Evolutionary conservation across 1,140 invertebrate species (phyloP), one percentile per base, ranked within the genome.

Genomic region (Drosophila tristis): DNA sequence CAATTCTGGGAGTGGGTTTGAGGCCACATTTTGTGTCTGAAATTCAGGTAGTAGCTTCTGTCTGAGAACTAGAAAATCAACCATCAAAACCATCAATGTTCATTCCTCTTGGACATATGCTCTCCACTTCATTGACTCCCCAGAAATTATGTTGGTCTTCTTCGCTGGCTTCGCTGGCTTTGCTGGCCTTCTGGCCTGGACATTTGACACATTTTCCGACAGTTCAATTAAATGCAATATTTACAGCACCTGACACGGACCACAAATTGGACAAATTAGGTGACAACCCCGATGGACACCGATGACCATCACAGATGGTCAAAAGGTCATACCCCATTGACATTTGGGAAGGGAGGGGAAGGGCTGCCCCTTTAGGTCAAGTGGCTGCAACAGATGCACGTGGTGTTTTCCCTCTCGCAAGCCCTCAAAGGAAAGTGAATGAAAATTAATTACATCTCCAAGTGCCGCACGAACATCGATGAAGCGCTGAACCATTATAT

Each of bases 181-280:
- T 16, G n/a, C 16, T 16, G 16, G 25, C 48, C 51, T 44, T 42
- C 15, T 5, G 42, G 47, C 49, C 59, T 56, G 53, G 57, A 42
- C 59, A 26, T 61, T 57, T 59, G 70, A 82, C 67, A 58, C 26
- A 45, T 39, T 16, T 39, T 16, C 20, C 26, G 74, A 86, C 68
- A 84, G 75, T 66, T 89, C 82, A 89, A 87, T 87, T 87, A 89
- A 87, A 87, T 79, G 84, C 74, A n/a, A 84, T 78, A 84, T 87
- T 87, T 87, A 87, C 81, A 84, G 73, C 78, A 72, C 59, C 56
- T 68, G 79, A 86, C 68, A 86, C 81, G 82, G 78, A 75, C 76
- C 79, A 87, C 84, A 87, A 86, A 87, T 48, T 75, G 81, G 64
- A 82, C 72, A 82, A 77, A 75, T 87, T 86, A 65, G 74, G 71